A percentile compares a stretch with the other conserved stretches of the same genome.
phyloP scores from a whole-genome alignment of 2,888 invertebrate genomes.

The Diaperis boleti region DNA sequence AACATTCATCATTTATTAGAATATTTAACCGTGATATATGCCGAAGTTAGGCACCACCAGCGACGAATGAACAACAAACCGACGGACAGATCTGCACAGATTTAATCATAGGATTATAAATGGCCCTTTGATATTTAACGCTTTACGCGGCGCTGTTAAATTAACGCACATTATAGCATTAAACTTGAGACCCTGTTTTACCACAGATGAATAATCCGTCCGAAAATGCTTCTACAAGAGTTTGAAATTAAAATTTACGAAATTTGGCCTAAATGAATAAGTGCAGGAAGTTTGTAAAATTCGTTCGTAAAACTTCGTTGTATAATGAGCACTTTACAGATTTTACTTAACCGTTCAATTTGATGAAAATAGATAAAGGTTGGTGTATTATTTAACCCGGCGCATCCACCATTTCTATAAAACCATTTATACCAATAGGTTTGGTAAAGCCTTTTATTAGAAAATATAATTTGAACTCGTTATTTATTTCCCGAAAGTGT shows the following conservation, averaged over 20 bases:
- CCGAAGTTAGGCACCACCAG: slow-evolving; percentile 27
- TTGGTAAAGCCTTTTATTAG: too few relatives aligned
- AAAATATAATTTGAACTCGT: too few relatives aligned
- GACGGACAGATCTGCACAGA: slow-evolving; percentile 51
- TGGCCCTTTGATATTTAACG: slow-evolving; percentile 49
- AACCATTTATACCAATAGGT: too few relatives aligned
- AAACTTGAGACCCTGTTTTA: slow-evolving; percentile 30
- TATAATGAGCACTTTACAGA: too few relatives aligned
- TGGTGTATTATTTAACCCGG: too few relatives aligned
- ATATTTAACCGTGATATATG: slow-evolving; percentile 52
- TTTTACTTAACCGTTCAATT: too few relatives aligned
- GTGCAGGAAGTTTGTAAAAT: too few relatives aligned
- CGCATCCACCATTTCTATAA: too few relatives aligned
- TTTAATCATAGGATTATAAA: slow-evolving; percentile 53
- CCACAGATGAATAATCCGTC: slow-evolving; percentile 6
- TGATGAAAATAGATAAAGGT: too few relatives aligned
- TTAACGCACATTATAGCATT: slow-evolving; percentile 38
- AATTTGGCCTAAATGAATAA: not conserved
- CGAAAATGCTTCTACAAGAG: not conserved
- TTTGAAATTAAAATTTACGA: not conserved
- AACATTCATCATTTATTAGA: slow-evolving; percentile 52
- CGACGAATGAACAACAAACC: slow-evolving; percentile 41
- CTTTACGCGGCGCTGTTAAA: slow-evolving; percentile 35
- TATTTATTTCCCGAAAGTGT: too few relatives aligned
- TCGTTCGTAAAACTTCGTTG: not conserved